Evolutionary conservation across 2,113 vertebrate genomes (phyloP).

Genomic region (Ctenodactylus gundi): DNA sequence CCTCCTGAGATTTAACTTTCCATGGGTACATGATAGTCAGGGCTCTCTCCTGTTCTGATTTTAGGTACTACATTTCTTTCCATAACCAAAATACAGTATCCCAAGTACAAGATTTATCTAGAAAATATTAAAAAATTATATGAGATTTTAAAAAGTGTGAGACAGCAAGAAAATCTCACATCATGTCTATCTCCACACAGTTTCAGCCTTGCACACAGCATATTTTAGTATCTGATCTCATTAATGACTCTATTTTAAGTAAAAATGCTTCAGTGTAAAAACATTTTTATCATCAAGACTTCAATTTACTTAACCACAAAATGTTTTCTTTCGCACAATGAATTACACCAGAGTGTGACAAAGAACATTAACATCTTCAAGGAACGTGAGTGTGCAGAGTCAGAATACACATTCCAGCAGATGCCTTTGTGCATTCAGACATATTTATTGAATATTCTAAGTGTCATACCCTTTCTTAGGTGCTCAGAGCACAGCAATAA

Average conservation of each 20-base stretch:
- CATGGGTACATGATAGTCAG: too few species aligned
- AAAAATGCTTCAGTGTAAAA: not conserved
- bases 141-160: not conserved
- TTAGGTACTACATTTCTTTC: not conserved
- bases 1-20: too few species aligned
- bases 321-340: not conserved
- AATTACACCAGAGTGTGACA: not conserved
- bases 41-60: not conserved
- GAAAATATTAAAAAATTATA: not conserved
- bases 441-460: not conserved
- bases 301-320: not conserved
- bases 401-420: not conserved
- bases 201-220: not conserved
- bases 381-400: not conserved
- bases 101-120: fast-evolving
- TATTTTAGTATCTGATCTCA: not conserved
- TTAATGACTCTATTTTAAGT: not conserved
- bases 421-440: not conserved
- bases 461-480: not conserved
- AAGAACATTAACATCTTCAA: not conserved
- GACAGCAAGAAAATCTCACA: not conserved
- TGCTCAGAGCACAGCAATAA: not conserved
- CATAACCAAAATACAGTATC: not conserved
- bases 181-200: not conserved
- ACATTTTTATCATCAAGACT: not conserved